Evolutionary conservation across 1,140 invertebrate species (phyloP).

Genomic region (Drosophila murphyi): DNA sequence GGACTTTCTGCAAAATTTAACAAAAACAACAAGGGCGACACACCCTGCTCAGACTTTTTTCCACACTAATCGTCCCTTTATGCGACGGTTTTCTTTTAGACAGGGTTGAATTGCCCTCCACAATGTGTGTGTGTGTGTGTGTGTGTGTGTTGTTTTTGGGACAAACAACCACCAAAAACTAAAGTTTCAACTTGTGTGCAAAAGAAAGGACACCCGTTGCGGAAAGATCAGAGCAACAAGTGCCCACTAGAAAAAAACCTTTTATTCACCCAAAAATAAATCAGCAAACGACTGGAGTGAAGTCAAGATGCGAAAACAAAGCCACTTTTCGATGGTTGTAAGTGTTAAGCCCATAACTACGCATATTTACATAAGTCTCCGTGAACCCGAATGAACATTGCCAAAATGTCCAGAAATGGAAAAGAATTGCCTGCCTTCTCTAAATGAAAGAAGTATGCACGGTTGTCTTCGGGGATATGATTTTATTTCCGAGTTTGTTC

Average conservation of each 20-base stretch:
- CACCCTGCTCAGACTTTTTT: slow-evolving; percentile 54
- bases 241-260: slow-evolving; percentile 57
- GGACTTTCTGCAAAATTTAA: slow-evolving; percentile 83
- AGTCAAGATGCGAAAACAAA: slow-evolving; percentile 23
- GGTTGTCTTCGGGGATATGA: too few relatives aligned
- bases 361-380: neutral
- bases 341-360: slow-evolving; percentile 3
- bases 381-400: neutral
- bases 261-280: slow-evolving; percentile 44
- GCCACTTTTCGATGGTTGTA: slow-evolving; percentile 2
- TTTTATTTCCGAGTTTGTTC: too few relatives aligned
- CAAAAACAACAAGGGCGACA: slow-evolving; percentile 77
- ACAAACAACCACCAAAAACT: slow-evolving; percentile 67
- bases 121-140: slow-evolving; percentile 15
- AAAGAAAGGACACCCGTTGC: slow-evolving; percentile 57
- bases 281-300: slow-evolving; percentile 33
- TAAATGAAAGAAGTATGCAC: too few relatives aligned
- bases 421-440: too few relatives aligned
- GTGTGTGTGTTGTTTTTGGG: slow-evolving; percentile 25
- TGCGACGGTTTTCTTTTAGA: slow-evolving; percentile 66
- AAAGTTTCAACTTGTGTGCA: slow-evolving; percentile 55
- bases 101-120: slow-evolving; percentile 39
- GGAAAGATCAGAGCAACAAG: slow-evolving; percentile 62
- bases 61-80: slow-evolving; percentile 72
- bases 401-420: too few relatives aligned